These are phyloP conservation scores for Ophthalmolycus amberensis DNA, from an alignment of 2,113 vertebrate species.

Conservation along the genomic window DNA sequence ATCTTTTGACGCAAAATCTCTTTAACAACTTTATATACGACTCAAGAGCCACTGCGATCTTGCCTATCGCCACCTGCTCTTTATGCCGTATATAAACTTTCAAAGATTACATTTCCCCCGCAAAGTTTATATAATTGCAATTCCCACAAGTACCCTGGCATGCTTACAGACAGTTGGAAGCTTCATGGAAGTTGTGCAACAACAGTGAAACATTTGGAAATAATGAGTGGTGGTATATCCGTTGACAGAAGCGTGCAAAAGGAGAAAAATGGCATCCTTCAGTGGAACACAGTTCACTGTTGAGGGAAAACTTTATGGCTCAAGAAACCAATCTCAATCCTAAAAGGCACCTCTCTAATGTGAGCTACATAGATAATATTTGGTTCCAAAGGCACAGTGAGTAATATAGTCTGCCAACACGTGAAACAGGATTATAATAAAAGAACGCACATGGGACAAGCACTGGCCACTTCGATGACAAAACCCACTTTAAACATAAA, in stretches of 20 bases:
- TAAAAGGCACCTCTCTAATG: neutral
- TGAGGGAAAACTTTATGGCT: constrained; percentile 26
- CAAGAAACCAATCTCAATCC: neutral
- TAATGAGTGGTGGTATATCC: neutral
- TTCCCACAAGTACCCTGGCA: neutral
- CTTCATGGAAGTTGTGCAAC: constrained; percentile 5
- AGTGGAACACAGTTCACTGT: neutral
- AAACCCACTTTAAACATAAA: constrained; percentile 26
- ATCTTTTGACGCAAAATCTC: neutral
- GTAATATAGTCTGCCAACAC: constrained; percentile 21
- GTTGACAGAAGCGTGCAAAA: constrained; percentile 4
- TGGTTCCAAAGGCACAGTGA: neutral
- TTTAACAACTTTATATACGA: neutral
- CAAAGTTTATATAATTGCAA: constrained; percentile 4
- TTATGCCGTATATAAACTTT: neutral
- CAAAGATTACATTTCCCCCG: neutral
- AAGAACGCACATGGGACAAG: constrained; percentile 4
- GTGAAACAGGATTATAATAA: constrained; percentile 34
- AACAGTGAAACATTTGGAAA: constrained; percentile 20
- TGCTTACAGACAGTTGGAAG: neutral
- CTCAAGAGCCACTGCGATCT: neutral
- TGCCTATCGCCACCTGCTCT: neutral
- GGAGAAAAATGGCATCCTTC: neutral
- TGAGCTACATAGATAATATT: neutral
- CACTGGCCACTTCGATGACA: constrained; percentile 42